These are phyloP conservation scores for Rhimphoctona megacephalus DNA, from an alignment of 2,888 invertebrate genomes.

Conservation along the genomic window DNA sequence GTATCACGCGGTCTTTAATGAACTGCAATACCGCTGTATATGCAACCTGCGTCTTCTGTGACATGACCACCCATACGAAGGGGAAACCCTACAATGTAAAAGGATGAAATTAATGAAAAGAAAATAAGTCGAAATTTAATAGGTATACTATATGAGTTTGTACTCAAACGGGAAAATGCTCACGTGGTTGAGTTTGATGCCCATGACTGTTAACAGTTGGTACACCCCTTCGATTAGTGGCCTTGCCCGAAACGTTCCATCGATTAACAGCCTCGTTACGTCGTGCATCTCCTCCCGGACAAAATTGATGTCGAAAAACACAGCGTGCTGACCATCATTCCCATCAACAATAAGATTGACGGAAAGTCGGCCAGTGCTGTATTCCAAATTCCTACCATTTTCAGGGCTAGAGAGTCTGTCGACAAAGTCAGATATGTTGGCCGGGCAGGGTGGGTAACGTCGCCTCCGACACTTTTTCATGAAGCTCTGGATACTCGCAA, in stretches of 20 bases:
- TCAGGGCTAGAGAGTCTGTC: neutral
- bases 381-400: conserved; percentile 5
- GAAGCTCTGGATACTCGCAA: conserved; percentile 7
- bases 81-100: conserved; percentile 14
- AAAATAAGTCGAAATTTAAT: neutral
- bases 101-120: neutral
- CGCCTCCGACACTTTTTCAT: conserved; percentile 44
- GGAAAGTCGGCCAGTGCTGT: conserved; percentile 25
- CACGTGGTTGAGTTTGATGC: conserved; percentile 53
- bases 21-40: conserved; percentile 7
- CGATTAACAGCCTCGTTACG: conserved; percentile 26
- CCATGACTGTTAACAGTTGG: conserved; percentile 49
- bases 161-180: conserved; percentile 11
- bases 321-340: conserved; percentile 11
- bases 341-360: conserved; percentile 1
- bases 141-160: conserved; percentile 17
- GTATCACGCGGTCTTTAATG: conserved; percentile 4
- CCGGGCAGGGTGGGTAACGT: conserved; percentile 37
- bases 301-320: conserved; percentile 39
- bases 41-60: conserved; percentile 27
- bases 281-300: conserved; percentile 21
- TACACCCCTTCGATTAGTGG: conserved; percentile 35
- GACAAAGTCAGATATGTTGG: conserved; percentile 30
- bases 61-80: conserved; percentile 2
- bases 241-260: conserved; percentile 34